Base-by-base conservation (phyloP, 2,113 vertebrate genomes). In the Empidonax alnorum region DNA sequence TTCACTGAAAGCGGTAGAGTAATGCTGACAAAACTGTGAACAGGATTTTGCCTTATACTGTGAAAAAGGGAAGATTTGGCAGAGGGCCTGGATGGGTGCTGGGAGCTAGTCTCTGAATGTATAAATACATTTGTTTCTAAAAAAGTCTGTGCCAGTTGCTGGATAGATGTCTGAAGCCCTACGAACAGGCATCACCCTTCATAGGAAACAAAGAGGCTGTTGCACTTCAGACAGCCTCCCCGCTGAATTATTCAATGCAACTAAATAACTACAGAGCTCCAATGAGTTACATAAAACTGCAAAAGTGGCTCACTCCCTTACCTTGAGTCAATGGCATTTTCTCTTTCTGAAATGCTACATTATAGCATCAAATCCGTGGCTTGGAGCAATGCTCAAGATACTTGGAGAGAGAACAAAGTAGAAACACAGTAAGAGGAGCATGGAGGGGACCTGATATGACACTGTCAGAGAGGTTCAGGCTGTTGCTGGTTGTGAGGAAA, bases 221-320 rank as follows among this genome's bases (percentile, higher is more conserved):
- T 65, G 68, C 37, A 0, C 56, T 95, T 91, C 90, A 90, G 79
- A 10, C 55, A 79, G 85, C 56, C 56, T 75, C 31, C 31, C 11
- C 10, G 1, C 44, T 94, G 88, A 94, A 96, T 96, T 94, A 97
- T 96, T 94, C 74, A 97, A 92, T 42, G 85, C 76, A 75, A 92
- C 73, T 68, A 81, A 94, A 78, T 84, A 96, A 81, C 88, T 81
- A 53, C 58, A 72, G 87, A 75, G 52, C 63, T 72, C 49, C 50
- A 42, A 27, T 3, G 46, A 82, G 74, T 52, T 92, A 59, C 21
- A 31, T 72, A 61, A 95, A 91, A 55, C 56, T 67, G 47, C 55
- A 92, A 68, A 93, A 44, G 27, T 28, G 53, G n/a, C 82, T 88
- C 35, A 5, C 25, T 79, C 44, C 49, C 35, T 56, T 69, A 27